phyloP scores from a whole-genome alignment of 2,797 vertebrate species.

The Gorsachius magnificus region DNA sequence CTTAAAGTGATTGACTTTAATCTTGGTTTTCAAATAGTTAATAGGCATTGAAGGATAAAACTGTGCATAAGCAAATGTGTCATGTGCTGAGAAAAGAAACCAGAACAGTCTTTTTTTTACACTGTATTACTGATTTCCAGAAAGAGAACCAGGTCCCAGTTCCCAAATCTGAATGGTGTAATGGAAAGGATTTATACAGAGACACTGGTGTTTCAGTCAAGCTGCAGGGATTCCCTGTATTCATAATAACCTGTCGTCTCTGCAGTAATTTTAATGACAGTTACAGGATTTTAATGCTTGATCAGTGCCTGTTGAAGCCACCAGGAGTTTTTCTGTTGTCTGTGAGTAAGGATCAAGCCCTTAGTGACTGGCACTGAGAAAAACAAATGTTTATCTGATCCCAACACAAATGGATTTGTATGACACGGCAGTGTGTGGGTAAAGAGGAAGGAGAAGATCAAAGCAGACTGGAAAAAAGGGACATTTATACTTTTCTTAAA shows the following conservation, averaged over 20 bases:
- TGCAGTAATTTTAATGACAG: neutral
- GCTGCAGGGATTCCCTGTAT: neutral
- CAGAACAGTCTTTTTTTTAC: neutral
- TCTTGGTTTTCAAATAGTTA: neutral
- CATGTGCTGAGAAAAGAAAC: neutral
- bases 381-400: conserved; percentile 26
- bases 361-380: neutral
- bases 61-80: neutral
- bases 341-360: neutral
- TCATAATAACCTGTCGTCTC: neutral
- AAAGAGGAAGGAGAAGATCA: neutral
- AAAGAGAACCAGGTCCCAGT: neutral
- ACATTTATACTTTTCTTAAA: conserved; percentile 35
- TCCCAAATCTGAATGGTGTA: neutral
- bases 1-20: neutral
- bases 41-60: neutral
- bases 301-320: neutral
- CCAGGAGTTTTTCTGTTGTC: neutral
- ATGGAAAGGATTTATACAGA: neutral
- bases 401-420: conserved; percentile 16
- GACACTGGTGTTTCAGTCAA: neutral
- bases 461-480: neutral
- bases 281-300: neutral
- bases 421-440: neutral
- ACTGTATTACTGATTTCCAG: neutral